Conservation (phyloP, 2,113 vertebrate species). For the Menura novaehollandiae region DNA sequence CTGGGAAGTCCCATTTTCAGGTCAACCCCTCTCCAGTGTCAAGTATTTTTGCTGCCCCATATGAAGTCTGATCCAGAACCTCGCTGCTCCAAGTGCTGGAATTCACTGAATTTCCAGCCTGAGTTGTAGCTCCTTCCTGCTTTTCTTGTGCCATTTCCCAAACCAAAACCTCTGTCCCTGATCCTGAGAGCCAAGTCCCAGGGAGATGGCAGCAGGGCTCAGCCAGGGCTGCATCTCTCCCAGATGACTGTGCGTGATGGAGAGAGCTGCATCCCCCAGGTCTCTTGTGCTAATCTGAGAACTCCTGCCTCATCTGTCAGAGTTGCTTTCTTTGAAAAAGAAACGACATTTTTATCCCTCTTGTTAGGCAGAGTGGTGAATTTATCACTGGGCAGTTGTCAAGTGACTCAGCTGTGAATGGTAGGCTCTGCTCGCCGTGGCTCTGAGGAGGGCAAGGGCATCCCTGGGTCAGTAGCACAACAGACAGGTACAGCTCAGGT, state of each 20-base stretch:
- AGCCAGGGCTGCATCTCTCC: not conserved
- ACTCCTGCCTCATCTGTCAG: not conserved
- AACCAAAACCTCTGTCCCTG: not conserved
- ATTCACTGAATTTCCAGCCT: not conserved
- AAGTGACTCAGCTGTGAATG: not conserved
- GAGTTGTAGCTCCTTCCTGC: not conserved
- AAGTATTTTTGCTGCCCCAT: not conserved
- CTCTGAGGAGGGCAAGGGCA: not conserved
- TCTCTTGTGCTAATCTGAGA: not conserved
- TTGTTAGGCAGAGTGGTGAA: not conserved
- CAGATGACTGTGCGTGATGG: not conserved
- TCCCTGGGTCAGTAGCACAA: not conserved
- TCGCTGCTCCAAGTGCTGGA: not conserved
- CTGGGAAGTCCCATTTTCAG: fast-evolving
- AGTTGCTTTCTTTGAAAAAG: not conserved
- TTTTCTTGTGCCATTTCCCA: not conserved
- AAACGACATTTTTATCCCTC: not conserved
- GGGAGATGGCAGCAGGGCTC: not conserved
- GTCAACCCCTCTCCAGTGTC: not conserved
- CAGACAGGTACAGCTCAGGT: fast-evolving
- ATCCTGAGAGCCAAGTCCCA: not conserved
- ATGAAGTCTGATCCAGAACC: not conserved
- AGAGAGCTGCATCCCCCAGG: not conserved
- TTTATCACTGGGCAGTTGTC: not conserved
- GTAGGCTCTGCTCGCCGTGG: not conserved